Base-by-base conservation (phyloP, 2,888 invertebrate species). In the Neoitamus cyanurus region DNA sequence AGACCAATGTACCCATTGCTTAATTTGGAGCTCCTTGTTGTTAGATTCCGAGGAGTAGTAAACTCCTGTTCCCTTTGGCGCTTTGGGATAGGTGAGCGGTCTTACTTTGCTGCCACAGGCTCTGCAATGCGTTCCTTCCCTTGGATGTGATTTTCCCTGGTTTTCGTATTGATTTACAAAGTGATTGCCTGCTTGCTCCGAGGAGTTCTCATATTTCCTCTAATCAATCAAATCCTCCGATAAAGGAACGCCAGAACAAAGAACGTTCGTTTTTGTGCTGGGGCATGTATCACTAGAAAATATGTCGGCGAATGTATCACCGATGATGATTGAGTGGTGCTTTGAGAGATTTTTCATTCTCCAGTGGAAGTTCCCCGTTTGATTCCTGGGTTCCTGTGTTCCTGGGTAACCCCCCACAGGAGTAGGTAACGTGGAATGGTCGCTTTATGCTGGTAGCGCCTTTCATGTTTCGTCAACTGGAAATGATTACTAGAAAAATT, bases 131-230 rank as follows among this genome's bases (percentile, higher is more conserved):
- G 37, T 77, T 42, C 31, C 36, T 31, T 20, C 73, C 20, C 31
- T 31, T 42, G 42, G 6, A 34, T 15, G 34, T 25, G 80, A 80
- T 80, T 58, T 68, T 58, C 58, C n/a, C 25, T 30, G 20, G 48
- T 34, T 58, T 58, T 42, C 13, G 31, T 80, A 80, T 80, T 68
- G 80, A 80, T 80, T 80, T 80, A 34, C 68, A 68, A 80, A 58
- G 25, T 80, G 80, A 80, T 80, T 80, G 80, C 80, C 58, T 36
- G 80, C 15, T 80, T 34, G 80, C 80, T 80, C 34, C 20, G 36
- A 80, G 80, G 58, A 80, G 58, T 80, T 80, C 80, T 58, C 48
- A 80, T 80, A 80, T 80, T 80, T 80, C 80, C 80, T 80, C 80
- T 80, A 80, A 80, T 80, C 80, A 80, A 80, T 80, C 80, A 80